Evolutionary conservation across 2,888 invertebrate species (phyloP).

Genomic region (Coremacera marginata): DNA sequence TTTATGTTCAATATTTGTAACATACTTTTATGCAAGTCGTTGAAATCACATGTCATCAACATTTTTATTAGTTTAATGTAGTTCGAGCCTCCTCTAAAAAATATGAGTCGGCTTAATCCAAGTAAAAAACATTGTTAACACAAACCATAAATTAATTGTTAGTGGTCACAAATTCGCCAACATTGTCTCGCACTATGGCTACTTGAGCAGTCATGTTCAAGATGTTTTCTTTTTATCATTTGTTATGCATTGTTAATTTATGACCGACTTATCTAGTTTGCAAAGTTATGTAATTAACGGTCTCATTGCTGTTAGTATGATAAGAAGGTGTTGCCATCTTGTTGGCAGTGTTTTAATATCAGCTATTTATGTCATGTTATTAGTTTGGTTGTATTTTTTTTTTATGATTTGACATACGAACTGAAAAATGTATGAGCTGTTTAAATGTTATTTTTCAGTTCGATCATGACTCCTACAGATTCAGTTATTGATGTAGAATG

Average conservation of each 20-base stretch:
- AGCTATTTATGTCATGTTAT: slow-evolving; percentile 8
- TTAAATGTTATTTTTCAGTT: neutral
- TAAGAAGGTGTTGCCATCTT: slow-evolving; percentile 16
- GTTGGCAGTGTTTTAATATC: neutral
- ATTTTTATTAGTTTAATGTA: too few relatives aligned
- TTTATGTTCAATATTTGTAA: too few relatives aligned
- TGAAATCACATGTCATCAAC: too few relatives aligned
- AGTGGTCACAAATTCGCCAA: neutral
- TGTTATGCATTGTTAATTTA: slow-evolving; percentile 48
- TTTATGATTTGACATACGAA: neutral
- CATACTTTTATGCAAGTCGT: too few relatives aligned
- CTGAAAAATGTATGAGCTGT: neutral
- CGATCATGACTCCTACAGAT: too few relatives aligned
- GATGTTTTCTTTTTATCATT: neutral
- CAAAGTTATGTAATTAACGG: slow-evolving; percentile 56
- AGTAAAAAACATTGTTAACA: neutral
- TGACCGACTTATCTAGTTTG: slow-evolving; percentile 58
- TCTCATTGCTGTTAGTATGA: neutral
- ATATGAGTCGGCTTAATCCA: too few relatives aligned
- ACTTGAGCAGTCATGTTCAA: too few relatives aligned
- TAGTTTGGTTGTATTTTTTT: neutral
- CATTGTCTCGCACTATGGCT: neutral
- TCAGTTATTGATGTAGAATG: too few relatives aligned
- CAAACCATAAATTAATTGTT: slow-evolving; percentile 9
- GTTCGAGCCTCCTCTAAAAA: too few relatives aligned